Base-by-base conservation (phyloP, 53 echinoderm and acorn worm genomes). In the Echinarachnius parma region DNA sequence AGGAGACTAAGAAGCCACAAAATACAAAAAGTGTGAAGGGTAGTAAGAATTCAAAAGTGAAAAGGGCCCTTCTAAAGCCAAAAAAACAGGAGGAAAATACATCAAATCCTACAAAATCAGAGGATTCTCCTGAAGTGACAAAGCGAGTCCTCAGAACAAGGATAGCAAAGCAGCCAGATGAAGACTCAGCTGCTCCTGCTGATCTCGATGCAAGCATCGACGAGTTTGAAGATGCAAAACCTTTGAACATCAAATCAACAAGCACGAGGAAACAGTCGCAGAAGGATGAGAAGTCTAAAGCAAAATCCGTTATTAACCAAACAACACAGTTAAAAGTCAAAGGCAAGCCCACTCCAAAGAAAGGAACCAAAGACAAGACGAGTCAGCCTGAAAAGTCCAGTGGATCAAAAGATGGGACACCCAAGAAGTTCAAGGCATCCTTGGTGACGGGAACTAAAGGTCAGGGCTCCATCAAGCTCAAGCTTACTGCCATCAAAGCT, bases 401-500 rank as follows among this genome's bases (percentile, higher is more conserved):
- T 9, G 42, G 7, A 39, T 14, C 11, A 49, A 49, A 49, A 49
- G 50, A 4, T 49, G 50, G 4, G 4, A 49, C 13, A 14, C 50
- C 50, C 10, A 49, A 18, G 19, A 49, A 68, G 44, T 72, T 56
- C 44, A 72, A 72, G 42, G 34, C 74, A 2, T 72, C 74, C 18
- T 37, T 72, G 57, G 25, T 56, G 28, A 8, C 42, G n/a, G 57
- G 27, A 28, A 28, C 16, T 28, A 55, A 72, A 72, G 74, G 74
- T 56, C 44, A 72, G 27, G 74, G 74, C 27, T 21, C 74, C 36
- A 54, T 72, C 57, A 72, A 56, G n/a, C 9, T 72, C 35, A 72
- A 56, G 29, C 74, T 72, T 19, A 72, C 74, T 44, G 74, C 74
- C 42, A 56, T 72, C 74, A 72, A 72, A 34, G 24, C 74, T 36